A percentile compares a stretch with the other conserved stretches of the same genome.
Conservation (phyloP, 2,113 vertebrate genomes). For the Amblyopsis rosae region DNA sequence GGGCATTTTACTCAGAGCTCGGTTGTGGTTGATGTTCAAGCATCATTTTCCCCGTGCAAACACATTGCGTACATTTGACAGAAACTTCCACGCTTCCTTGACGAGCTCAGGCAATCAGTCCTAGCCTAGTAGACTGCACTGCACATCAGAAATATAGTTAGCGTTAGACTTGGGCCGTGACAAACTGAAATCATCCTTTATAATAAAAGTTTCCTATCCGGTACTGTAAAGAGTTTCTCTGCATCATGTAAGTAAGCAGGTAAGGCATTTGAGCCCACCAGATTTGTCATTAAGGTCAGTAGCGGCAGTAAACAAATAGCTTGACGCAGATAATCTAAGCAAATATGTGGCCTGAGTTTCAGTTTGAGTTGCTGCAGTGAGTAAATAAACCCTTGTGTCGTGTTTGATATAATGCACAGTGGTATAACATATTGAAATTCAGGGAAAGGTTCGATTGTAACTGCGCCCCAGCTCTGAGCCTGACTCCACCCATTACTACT, state of each 20-base stretch:
- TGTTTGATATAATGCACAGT: neutral
- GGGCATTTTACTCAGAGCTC: neutral
- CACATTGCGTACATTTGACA: neutral
- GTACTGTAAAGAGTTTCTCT: too few species aligned
- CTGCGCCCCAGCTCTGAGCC: too few species aligned
- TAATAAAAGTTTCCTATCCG: too few species aligned
- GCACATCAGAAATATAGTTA: neutral
- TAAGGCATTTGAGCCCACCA: neutral
- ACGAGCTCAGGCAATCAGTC: neutral
- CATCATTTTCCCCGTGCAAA: neutral
- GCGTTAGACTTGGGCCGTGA: too few species aligned
- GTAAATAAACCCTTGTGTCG: neutral
- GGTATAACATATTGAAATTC: too few species aligned
- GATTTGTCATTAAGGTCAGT: neutral
- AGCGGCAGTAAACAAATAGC: neutral
- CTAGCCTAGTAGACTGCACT: neutral
- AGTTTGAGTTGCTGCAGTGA: neutral
- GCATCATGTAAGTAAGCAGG: too few species aligned
- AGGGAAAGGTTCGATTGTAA: too few species aligned
- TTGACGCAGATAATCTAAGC: neutral
- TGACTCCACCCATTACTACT: too few species aligned
- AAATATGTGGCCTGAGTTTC: neutral
- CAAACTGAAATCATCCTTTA: too few species aligned
- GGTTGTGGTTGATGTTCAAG: slow-evolving; percentile 27
- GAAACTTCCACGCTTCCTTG: neutral